Percentiles rank a stretch among this genome's conserved stretches.
Conservation (phyloP, 2,888 invertebrate species). For the Colostygia pectinataria region DNA sequence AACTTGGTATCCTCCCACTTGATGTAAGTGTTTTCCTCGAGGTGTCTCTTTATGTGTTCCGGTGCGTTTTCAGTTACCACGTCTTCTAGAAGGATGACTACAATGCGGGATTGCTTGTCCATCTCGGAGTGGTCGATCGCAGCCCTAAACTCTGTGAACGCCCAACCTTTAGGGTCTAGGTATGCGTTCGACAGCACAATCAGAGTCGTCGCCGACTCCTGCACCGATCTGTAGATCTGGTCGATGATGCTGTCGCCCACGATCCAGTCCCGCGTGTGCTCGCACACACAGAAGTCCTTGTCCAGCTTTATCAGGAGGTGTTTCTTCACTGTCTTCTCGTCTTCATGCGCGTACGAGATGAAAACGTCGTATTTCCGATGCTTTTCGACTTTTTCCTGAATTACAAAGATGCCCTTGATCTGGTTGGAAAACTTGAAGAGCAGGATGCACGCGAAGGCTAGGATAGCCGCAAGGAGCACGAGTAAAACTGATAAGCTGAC, state of each 20-base stretch:
- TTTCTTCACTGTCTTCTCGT: constrained; percentile 87
- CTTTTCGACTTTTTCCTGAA: too few relatives aligned
- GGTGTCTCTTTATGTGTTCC: constrained; percentile 82
- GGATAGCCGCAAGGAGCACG: too few relatives aligned
- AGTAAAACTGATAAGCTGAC: too few relatives aligned
- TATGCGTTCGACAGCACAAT: constrained; percentile 44
- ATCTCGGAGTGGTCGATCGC: constrained; percentile 63
- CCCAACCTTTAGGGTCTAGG: constrained; percentile 74
- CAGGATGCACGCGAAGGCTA: constrained; percentile 9
- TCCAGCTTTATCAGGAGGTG: constrained; percentile 86
- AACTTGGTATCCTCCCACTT: constrained; percentile 92
- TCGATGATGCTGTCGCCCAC: constrained; percentile 88
- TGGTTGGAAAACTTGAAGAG: constrained; percentile 36
- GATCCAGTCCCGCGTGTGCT: constrained; percentile 89
- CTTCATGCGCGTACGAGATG: constrained; percentile 90
- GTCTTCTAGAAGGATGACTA: constrained; percentile 86
- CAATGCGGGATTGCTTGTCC: constrained; percentile 85
- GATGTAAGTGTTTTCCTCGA: constrained; percentile 90
- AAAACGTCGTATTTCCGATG: constrained; percentile 91
- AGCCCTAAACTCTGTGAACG: constrained; percentile 85
- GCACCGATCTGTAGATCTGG: constrained; percentile 88
- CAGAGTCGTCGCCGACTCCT: constrained; percentile 78
- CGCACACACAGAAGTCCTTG: constrained; percentile 84
- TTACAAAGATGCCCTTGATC: too few relatives aligned
- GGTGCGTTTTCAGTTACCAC: constrained; percentile 66